Evolutionary conservation across 2,888 invertebrate species (phyloP), one percentile per base, ranked within the genome.

Genomic region (Cheilosia scutellata): DNA sequence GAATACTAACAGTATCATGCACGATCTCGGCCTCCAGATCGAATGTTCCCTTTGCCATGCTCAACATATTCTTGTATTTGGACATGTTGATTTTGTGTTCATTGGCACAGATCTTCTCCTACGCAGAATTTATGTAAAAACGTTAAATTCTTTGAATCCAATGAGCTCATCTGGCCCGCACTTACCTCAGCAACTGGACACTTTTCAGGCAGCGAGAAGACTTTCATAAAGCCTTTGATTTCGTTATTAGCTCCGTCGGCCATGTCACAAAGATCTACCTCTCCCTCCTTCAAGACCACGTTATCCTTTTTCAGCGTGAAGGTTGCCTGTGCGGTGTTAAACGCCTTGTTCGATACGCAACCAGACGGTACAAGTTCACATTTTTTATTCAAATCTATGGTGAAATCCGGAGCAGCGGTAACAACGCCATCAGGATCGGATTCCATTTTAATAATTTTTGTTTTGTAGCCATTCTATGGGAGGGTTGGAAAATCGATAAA

Each of bases 301-400:
- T 92, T 93, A 77, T 93, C 91, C 89, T 93, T 93, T 40, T 90
- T 90, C 1, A 93, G 76, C 31, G 90, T 90, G 82, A 90, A 93
- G 40, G 89, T 91, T 25, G 91, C 90, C 86, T 89, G 86, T 5
- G 93, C 93, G 2, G 92, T 92, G 37, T 82, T 88, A 53, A 93
- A 93, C 0, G 91, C 90, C 88, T 93, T 93, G 25, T 91, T 91
- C 1, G 86, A 87, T 2, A 93, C 87, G 87, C 93, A 93, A 20
- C 93, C 93, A 2, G 74, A 86, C 4, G 93, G 91, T 5, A 93
- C 88, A 4, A 93, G 53, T 84, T 93, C 93, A 87, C 93, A 93
- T 78, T 93, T 92, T 66, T 92, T 92, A 47, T 90, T 92, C 42
- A 92, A 82, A 75, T 90, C 90, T 1, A 92, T 86, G 2, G 80